Base-by-base conservation (phyloP, 2,113 vertebrate species). In the Lanius ludovicianus region DNA sequence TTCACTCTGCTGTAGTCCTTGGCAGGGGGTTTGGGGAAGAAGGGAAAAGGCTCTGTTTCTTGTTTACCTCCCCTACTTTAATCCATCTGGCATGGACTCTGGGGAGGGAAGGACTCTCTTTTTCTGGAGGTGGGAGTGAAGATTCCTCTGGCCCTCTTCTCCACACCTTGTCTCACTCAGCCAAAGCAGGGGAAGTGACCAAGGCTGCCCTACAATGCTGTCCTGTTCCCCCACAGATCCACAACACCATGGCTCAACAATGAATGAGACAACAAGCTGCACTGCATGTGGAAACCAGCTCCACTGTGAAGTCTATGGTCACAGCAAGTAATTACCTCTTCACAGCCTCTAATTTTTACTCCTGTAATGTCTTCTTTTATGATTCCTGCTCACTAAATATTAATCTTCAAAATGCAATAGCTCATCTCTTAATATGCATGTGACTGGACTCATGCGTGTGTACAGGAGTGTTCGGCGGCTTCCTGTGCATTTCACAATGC, bases 401-500 rank as follows among this genome's bases (percentile, higher is more conserved):
- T 75, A 47, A 82, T 71, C 87, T 84, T 87, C 67, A 78, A 84
- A 91, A 59, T n/a, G 74, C 65, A 82, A 25, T 71, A 44, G 39
- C 42, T 96, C 84, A 42, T 68, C 30, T 76, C 33, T 74, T 82
- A 71, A 52, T 19, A 84, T 9, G 25, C 60, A 63, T 2, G 4
- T 42, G 65, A 82, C 41, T 64, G 69, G 60, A 59, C 50, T 60
- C 81, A 56, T 10, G 60, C 56, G 52, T 33, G 33, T 55, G 35
- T 59, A 41, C 50, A 42, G 56, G 57, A 85, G 11, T 20, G 50
- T 65, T 84, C 46, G 24, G 37, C 30, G 46, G 56, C 57, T 94
- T 95, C 73, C 81, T 79, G 62, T 64, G 41, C 74, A 56, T 90
- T 85, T 93, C 87, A 71, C 81, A 85, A 41, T 60, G 65, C 90